Conservation (phyloP, 2,888 invertebrate species). For the Ennomos fuscantarius region DNA sequence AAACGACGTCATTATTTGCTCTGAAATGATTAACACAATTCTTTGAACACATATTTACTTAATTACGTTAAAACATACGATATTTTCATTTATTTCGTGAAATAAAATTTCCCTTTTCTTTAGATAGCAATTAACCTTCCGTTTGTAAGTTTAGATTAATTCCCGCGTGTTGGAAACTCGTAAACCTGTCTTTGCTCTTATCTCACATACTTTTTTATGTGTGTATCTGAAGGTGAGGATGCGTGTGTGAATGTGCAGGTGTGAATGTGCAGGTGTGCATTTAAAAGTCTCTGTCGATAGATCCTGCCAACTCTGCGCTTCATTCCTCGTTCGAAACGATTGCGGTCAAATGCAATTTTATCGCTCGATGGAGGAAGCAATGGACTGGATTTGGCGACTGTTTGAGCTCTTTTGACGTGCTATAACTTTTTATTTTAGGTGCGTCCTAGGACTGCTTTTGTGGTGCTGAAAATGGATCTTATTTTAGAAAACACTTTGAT, state of each 20-base stretch:
- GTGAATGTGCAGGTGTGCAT: no score
- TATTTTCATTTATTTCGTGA: no score
- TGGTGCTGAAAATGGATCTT: no score
- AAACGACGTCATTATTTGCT: no score
- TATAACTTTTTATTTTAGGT: neutral
- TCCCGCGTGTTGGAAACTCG: neutral
- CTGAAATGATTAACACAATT: no score
- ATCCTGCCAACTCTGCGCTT: neutral
- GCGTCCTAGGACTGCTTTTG: neutral
- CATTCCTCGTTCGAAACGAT: neutral
- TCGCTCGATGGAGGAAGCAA: slow-evolving; percentile 8
- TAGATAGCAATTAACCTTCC: neutral
- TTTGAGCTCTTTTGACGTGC: slow-evolving; percentile 2
- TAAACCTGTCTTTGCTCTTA: slow-evolving; percentile 7
- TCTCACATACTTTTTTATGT: neutral
- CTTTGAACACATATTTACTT: no score
- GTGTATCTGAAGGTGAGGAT: neutral
- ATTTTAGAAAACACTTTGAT: no score
- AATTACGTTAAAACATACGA: no score
- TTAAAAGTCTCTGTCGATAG: neutral
- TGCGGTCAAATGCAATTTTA: slow-evolving; percentile 13
- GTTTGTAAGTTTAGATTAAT: neutral
- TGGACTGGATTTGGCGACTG: slow-evolving; percentile 7
- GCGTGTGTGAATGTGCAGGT: neutral
- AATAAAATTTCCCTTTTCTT: no score